These are phyloP conservation scores for Amblyjoppa fuscipennis DNA, from an alignment of 2,888 invertebrate species.

Conservation along the genomic window DNA sequence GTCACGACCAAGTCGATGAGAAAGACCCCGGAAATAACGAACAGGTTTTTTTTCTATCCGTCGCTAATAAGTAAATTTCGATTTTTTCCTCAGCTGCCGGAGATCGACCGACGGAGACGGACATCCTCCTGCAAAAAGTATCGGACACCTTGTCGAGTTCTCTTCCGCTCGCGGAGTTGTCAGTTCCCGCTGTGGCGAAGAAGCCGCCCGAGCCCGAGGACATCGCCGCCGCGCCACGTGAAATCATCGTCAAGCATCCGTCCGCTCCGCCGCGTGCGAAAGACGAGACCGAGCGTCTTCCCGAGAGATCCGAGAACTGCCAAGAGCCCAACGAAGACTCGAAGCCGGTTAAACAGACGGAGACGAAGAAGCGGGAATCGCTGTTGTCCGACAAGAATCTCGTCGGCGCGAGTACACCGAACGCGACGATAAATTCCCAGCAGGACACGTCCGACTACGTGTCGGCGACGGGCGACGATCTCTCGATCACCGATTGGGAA, in stretches of 20 bases:
- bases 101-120: conserved; percentile 77
- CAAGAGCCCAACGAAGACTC: conserved; percentile 25
- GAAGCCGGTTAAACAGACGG: conserved; percentile 24
- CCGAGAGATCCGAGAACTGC: not conserved
- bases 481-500: conserved; percentile 85
- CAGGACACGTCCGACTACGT: conserved; percentile 83
- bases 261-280: not conserved
- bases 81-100: conserved; percentile 64
- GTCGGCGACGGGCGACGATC: conserved; percentile 76
- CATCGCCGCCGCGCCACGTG: not conserved
- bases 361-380: conserved; percentile 45
- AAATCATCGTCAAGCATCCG: conserved; percentile 11
- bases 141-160: conserved; percentile 81
- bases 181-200: conserved; percentile 1
- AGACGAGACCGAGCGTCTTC: conserved; percentile 40
- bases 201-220: conserved; percentile 1
- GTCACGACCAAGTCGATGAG: too few relatives aligned
- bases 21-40: too few relatives aligned
- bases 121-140: conserved; percentile 81
- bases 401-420: conserved; percentile 56
- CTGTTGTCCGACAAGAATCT: conserved; percentile 37
- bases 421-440: conserved; percentile 76
- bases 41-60: not conserved
- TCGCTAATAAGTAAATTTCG: conserved; percentile 12
- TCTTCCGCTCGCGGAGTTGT: conserved; percentile 66